A percentile compares a stretch with the other conserved stretches of the same genome.
Evolutionary conservation across 2,113 vertebrate genomes (phyloP).

Genomic region (Odocoileus virginianus): DNA sequence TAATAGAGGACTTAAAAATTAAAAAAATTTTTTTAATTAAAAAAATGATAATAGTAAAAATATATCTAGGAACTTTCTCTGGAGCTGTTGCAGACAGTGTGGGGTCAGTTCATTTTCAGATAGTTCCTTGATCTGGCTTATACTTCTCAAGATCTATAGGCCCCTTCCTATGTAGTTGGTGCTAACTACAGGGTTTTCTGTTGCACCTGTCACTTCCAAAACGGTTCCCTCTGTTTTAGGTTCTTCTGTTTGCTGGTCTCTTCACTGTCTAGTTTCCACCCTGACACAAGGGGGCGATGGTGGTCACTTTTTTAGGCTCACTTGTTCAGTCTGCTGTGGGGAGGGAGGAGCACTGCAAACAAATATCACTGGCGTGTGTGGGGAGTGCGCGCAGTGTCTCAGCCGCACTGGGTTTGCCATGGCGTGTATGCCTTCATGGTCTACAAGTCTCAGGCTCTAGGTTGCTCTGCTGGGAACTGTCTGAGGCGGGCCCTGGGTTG

Average conservation of each 20-base stretch:
- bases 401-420: not conserved
- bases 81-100: not conserved
- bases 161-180: not conserved
- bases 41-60: not conserved
- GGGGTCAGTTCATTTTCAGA: not conserved
- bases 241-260: not conserved
- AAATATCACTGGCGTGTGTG: not conserved
- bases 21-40: not conserved
- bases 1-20: not conserved
- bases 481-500: not conserved
- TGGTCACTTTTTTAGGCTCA: not conserved
- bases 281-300: not conserved
- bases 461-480: not conserved
- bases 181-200: not conserved
- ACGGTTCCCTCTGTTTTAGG: not conserved
- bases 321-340: not conserved
- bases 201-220: not conserved
- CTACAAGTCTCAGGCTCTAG: not conserved
- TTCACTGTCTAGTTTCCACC: not conserved
- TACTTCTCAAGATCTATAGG: not conserved
- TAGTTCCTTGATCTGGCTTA: not conserved
- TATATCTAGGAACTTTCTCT: not conserved
- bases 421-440: not conserved
- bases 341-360: not conserved
- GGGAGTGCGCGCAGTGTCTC: not conserved